Percentiles rank a stretch among this genome's conserved stretches.
Evolutionary conservation across 2,888 invertebrate genomes (phyloP).

Genomic region (Malthinus flaveolus): DNA sequence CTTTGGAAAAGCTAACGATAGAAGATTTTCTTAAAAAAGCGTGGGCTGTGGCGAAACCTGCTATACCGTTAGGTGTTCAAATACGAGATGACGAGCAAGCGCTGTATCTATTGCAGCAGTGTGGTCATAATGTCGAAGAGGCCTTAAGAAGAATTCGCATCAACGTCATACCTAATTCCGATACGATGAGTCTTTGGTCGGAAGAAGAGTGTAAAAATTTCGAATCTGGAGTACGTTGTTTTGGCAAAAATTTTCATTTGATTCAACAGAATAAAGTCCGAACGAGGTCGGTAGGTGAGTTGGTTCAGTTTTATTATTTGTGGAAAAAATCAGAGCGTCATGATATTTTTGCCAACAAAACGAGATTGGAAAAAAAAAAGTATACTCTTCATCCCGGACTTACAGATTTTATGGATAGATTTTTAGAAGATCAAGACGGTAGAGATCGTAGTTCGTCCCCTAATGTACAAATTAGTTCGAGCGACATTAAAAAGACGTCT

Average conservation of each 20-base stretch:
- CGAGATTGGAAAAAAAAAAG: slow-evolving; percentile 88
- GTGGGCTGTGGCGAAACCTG: slow-evolving; percentile 53
- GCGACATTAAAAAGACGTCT: slow-evolving; percentile 34
- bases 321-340: slow-evolving; percentile 99
- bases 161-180: slow-evolving; percentile 64
- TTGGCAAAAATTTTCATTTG: slow-evolving; percentile 94
- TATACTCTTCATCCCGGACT: slow-evolving; percentile 90
- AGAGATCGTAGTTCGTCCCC: slow-evolving; percentile 75
- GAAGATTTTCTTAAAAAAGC: slow-evolving; percentile 78
- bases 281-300: slow-evolving; percentile 92
- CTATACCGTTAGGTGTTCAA: slow-evolving; percentile 74
- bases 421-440: slow-evolving; percentile 82
- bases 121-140: slow-evolving; percentile 94
- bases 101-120: slow-evolving; percentile 85
- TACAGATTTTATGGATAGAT: slow-evolving; percentile 93
- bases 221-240: slow-evolving; percentile 90
- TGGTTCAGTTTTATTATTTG: slow-evolving; percentile 94
- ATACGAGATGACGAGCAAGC: slow-evolving; percentile 89
- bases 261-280: slow-evolving; percentile 94
- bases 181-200: slow-evolving; percentile 88
- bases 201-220: slow-evolving; percentile 97
- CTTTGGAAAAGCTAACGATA: slow-evolving; percentile 70
- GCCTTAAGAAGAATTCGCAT: slow-evolving; percentile 80
- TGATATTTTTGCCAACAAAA: slow-evolving; percentile 88
- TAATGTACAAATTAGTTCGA: slow-evolving; percentile 57